A percentile compares a stretch with the other conserved stretches of the same genome.
Evolutionary conservation across 2,888 invertebrate species (phyloP).

Genomic region (Spialia ferax): DNA sequence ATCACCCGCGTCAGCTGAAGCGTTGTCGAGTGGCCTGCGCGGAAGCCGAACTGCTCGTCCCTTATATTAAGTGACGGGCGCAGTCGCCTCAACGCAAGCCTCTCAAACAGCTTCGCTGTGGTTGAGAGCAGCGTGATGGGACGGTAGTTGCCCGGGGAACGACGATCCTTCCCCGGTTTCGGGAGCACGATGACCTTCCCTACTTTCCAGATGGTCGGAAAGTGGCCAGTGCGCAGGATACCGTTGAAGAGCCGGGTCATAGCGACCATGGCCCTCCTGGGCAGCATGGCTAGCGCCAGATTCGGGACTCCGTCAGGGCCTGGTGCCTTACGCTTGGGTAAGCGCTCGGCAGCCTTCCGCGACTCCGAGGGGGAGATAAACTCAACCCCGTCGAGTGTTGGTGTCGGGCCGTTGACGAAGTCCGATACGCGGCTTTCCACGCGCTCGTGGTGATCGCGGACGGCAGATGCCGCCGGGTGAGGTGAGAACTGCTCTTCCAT

Average conservation of each 20-base stretch:
- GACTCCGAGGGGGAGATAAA: no score
- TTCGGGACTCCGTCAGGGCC: background rate
- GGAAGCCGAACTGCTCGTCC: conserved; percentile 10
- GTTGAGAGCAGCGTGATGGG: conserved; percentile 45
- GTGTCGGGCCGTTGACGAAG: no score
- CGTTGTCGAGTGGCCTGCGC: background rate
- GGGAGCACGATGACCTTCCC: conserved; percentile 44
- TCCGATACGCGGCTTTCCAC: no score
- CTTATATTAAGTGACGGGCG: background rate
- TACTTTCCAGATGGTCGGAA: conserved; percentile 10
- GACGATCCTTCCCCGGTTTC: conserved; percentile 44
- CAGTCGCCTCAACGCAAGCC: no score
- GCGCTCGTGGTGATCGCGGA: no score
- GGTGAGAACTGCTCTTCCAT: no score
- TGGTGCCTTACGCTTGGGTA: conserved; percentile 16
- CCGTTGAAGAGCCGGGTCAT: background rate
- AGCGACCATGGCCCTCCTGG: background rate
- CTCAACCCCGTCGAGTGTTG: no score
- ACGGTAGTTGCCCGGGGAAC: conserved; percentile 42
- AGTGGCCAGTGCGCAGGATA: background rate
- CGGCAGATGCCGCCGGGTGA: no score
- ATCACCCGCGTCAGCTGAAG: conserved; percentile 5
- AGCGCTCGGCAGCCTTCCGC: conserved; percentile 4
- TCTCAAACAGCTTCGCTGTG: conserved; percentile 46
- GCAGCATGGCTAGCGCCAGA: background rate